Evolutionary conservation across 2,797 vertebrate species (phyloP).

Genomic region (Notolabrus celidotus): DNA sequence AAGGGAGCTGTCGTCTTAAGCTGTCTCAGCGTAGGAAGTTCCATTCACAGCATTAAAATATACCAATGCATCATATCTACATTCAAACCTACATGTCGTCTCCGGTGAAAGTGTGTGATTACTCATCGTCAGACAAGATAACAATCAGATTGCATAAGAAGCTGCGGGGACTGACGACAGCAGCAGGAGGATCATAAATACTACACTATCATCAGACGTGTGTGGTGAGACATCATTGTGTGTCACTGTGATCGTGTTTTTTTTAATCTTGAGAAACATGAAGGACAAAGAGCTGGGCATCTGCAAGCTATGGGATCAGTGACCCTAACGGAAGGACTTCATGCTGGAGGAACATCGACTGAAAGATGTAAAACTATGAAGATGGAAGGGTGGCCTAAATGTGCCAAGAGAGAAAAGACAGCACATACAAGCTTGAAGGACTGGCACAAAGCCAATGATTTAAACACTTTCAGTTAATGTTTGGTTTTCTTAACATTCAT

Average conservation of each 20-base stretch:
- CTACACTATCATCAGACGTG: conserved; percentile 35
- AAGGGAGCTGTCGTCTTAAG: conserved; percentile 2
- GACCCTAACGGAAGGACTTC: conserved; percentile 37
- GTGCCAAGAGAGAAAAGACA: not conserved
- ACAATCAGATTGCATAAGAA: conserved; percentile 47
- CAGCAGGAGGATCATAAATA: conserved; percentile 52
- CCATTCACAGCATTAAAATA: conserved; percentile 22
- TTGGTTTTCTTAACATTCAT: not conserved
- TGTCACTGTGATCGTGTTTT: conserved; percentile 54
- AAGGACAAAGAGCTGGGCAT: conserved; percentile 36
- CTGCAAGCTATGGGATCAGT: conserved; percentile 25
- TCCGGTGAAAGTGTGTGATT: conserved; percentile 27
- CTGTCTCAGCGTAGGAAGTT: conserved; percentile 12
- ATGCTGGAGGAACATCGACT: not conserved
- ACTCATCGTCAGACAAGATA: conserved; percentile 44
- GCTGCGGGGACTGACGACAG: conserved; percentile 40
- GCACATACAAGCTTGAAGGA: conserved; percentile 7
- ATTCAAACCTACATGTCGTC: conserved; percentile 19
- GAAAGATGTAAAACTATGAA: not conserved
- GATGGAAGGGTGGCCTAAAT: not conserved
- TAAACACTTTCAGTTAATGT: not conserved
- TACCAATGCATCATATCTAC: conserved; percentile 15
- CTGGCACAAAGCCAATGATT: not conserved
- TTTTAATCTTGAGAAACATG: conserved; percentile 38
- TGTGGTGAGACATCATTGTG: conserved; percentile 53